These are phyloP conservation scores for Lamellibrachia satsuma DNA, from an alignment of 2,888 invertebrate species.

Conservation along the genomic window DNA sequence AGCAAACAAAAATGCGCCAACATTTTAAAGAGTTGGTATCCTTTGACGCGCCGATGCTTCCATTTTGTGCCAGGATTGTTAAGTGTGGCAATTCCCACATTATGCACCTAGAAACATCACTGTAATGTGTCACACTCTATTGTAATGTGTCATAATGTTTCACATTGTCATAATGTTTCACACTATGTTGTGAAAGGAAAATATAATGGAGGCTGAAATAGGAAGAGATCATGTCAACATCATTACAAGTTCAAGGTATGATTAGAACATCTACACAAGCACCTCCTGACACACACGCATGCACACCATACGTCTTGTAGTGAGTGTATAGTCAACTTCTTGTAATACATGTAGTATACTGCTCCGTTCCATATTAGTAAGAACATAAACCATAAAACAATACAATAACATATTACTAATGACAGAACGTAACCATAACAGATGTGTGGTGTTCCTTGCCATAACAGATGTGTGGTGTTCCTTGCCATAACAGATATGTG, in stretches of 20 bases:
- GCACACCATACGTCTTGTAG: not conserved
- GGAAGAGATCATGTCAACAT: not conserved
- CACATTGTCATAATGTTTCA: not conserved
- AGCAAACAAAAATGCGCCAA: too few relatives aligned
- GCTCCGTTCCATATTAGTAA: not conserved
- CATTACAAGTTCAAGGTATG: not conserved
- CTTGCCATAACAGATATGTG: too few relatives aligned
- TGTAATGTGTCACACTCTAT: not conserved
- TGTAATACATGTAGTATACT: not conserved
- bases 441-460: not conserved
- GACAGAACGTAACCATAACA: not conserved
- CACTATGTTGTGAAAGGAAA: not conserved
- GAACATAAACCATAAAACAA: not conserved
- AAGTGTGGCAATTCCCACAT: too few relatives aligned
- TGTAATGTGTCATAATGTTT: too few relatives aligned
- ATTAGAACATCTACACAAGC: not conserved
- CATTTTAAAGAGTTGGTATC: too few relatives aligned
- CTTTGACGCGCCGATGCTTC: too few relatives aligned
- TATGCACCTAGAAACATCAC: too few relatives aligned
- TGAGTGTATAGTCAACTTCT: not conserved
- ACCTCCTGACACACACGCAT: not conserved
- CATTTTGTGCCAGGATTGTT: too few relatives aligned
- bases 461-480: too few relatives aligned
- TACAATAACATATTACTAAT: not conserved
- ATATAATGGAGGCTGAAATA: not conserved